phyloP scores from a whole-genome alignment of 2,888 invertebrate species.

The Corythucha ciliata region DNA sequence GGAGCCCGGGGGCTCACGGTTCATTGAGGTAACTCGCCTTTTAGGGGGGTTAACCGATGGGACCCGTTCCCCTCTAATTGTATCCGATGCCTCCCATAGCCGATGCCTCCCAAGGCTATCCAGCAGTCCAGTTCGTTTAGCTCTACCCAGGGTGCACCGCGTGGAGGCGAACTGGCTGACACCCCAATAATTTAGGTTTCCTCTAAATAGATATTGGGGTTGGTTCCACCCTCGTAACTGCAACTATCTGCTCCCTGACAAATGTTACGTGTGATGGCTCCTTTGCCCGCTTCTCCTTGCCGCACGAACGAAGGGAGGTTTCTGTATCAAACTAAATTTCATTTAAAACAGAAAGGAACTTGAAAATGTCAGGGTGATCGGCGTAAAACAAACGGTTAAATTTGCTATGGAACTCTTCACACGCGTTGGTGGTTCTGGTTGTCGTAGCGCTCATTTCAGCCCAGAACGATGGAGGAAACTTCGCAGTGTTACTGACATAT shows the following conservation, averaged over 20 bases:
- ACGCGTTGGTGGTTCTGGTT: not conserved
- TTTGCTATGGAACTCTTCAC: not conserved
- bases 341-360: not conserved
- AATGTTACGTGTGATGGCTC: not conserved
- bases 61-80: not conserved
- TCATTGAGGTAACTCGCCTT: no score
- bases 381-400: not conserved
- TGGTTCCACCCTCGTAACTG: not conserved
- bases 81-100: conserved; percentile 1
- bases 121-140: no score
- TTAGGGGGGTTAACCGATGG: not conserved
- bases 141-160: no score
- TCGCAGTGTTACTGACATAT: not conserved
- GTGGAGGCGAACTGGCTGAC: no score
- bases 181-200: not conserved
- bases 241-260: not conserved
- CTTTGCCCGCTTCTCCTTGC: not conserved
- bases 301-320: not conserved
- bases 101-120: not conserved
- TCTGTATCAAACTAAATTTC: not conserved
- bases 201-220: not conserved
- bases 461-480: not conserved
- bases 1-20: no score
- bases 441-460: not conserved
- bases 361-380: not conserved